A percentile compares a stretch with the other conserved stretches of the same genome.
Evolutionary conservation across 2,888 invertebrate species (phyloP).

Genomic region (Plemyria rubiginata): DNA sequence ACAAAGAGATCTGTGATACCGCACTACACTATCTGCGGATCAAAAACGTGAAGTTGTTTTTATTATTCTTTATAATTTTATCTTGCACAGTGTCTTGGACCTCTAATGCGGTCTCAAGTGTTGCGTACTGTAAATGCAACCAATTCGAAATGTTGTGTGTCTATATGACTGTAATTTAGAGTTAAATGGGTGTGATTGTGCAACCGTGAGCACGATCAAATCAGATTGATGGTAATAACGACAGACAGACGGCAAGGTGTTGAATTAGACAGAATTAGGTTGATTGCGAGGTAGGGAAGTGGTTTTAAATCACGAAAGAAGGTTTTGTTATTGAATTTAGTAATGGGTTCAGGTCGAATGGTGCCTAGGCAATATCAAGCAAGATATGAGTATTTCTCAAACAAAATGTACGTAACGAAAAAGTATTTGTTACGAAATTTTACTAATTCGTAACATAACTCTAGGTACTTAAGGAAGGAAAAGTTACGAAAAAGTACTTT

Average conservation of each 20-base stretch:
- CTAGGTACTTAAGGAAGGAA: too few relatives aligned
- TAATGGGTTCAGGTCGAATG: not conserved
- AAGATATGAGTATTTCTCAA: too few relatives aligned
- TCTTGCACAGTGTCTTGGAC: not conserved
- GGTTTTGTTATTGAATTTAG: not conserved
- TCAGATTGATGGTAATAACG: slow-evolving; percentile 44
- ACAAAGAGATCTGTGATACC: too few relatives aligned
- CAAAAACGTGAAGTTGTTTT: too few relatives aligned
- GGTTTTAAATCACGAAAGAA: not conserved
- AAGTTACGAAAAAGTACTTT: too few relatives aligned
- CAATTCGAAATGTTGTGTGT: slow-evolving; percentile 32
- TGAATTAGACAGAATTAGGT: slow-evolving; percentile 24
- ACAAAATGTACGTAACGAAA: too few relatives aligned
- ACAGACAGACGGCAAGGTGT: slow-evolving; percentile 29
- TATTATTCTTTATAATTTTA: not conserved
- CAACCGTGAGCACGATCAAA: slow-evolving; percentile 50
- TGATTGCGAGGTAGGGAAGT: slow-evolving; percentile 4
- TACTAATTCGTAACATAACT: too few relatives aligned
- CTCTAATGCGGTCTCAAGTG: not conserved
- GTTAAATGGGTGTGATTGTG: slow-evolving; percentile 56
- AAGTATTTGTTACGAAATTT: too few relatives aligned
- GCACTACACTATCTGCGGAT: too few relatives aligned
- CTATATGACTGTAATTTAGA: slow-evolving; percentile 52
- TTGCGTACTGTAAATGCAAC: slow-evolving; percentile 19
- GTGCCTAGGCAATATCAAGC: too few relatives aligned